These are phyloP conservation scores for Zoanthus gigantus DNA, from an alignment of 92 coral and sea anemone genomes.

Conservation along the genomic window DNA sequence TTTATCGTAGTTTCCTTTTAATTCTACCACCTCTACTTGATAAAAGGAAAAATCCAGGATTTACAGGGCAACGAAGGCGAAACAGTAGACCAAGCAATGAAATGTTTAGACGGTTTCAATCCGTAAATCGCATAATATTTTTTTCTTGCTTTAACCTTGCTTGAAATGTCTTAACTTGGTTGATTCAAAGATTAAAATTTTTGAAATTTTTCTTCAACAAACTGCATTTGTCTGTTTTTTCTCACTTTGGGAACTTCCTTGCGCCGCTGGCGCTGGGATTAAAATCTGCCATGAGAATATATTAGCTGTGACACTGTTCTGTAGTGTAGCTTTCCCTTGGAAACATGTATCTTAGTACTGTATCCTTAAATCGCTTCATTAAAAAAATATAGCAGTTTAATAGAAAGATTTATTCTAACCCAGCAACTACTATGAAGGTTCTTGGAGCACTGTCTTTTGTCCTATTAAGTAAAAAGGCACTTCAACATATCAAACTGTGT, in stretches of 20 bases:
- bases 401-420: too few relatives aligned
- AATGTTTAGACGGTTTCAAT: background rate
- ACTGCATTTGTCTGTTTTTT: constrained; percentile 16
- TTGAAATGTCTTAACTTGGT: background rate
- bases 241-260: background rate
- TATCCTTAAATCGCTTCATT: background rate
- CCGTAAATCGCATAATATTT: background rate
- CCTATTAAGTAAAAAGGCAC: background rate
- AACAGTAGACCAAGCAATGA: background rate
- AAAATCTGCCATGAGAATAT: background rate
- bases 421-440: background rate
- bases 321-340: background rate
- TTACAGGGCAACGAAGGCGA: background rate
- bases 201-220: background rate
- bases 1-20: background rate
- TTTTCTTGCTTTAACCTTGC: background rate
- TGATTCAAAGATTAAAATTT: background rate
- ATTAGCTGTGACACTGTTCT: background rate
- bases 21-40: background rate
- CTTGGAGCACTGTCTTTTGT: background rate
- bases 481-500: background rate
- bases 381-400: background rate
- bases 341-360: background rate
- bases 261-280: background rate
- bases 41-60: background rate